These are phyloP conservation scores for Tretioscincus oriximinensis DNA, from an alignment of 2,113 vertebrate genomes.

Conservation along the genomic window DNA sequence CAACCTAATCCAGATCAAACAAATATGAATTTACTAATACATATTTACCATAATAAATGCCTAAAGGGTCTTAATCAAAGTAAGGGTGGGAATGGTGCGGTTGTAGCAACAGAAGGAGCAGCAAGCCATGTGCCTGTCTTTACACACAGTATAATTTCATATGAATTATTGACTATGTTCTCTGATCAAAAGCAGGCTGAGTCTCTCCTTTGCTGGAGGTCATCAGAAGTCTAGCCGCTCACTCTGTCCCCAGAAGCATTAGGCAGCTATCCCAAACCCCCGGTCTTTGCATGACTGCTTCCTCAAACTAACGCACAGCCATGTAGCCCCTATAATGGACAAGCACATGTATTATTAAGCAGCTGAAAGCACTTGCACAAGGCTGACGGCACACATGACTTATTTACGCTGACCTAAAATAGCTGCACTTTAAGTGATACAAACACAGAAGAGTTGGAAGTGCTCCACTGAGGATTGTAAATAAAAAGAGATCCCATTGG, in stretches of 20 bases:
- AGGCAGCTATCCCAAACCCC: slow-evolving; percentile 56
- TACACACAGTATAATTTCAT: slow-evolving; percentile 31
- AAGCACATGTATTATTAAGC: slow-evolving; percentile 80
- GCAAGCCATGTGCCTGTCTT: slow-evolving; percentile 22
- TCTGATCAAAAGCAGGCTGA: slow-evolving; percentile 59
- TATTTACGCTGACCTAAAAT: slow-evolving; percentile 76
- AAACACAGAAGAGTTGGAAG: slow-evolving; percentile 73
- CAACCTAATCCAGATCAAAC: too few species aligned
- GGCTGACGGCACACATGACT: slow-evolving; percentile 71
- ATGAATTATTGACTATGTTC: slow-evolving; percentile 56
- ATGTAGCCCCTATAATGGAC: slow-evolving; percentile 78
- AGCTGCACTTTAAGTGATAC: slow-evolving; percentile 74
- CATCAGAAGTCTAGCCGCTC: slow-evolving; percentile 34
- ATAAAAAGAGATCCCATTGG: slow-evolving; percentile 59
- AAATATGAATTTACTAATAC: too few species aligned
- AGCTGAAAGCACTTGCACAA: slow-evolving; percentile 71
- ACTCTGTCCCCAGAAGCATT: slow-evolving; percentile 57
- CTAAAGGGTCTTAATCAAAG: background rate
- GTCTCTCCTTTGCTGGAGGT: slow-evolving; percentile 62
- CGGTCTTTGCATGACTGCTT: slow-evolving; percentile 63
- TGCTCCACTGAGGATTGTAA: slow-evolving; percentile 67
- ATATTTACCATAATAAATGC: too few species aligned
- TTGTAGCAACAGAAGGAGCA: slow-evolving; percentile 34
- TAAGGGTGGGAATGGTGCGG: slow-evolving; percentile 23
- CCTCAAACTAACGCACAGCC: slow-evolving; percentile 57